Conservation (phyloP, 2,797 vertebrate species). For the Varecia variegata region DNA sequence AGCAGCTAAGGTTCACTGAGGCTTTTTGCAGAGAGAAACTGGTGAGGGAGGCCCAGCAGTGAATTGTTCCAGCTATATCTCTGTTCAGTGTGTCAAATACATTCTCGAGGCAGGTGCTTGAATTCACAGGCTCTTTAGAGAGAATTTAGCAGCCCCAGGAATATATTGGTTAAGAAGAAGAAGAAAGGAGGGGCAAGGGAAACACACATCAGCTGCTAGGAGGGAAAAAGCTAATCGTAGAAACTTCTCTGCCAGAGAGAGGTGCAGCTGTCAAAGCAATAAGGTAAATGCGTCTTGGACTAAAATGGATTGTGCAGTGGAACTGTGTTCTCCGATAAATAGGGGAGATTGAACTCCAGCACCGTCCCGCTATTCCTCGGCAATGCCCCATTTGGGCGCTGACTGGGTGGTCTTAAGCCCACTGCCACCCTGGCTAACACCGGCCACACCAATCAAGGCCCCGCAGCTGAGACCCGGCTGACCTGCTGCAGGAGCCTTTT, state of each 20-base stretch:
- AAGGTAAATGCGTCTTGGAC: constrained; percentile 87
- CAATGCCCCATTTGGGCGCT: constrained; percentile 87
- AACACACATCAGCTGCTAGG: constrained; percentile 83
- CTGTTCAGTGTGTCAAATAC: constrained; percentile 78
- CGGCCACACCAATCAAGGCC: constrained; percentile 89
- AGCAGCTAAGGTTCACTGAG: constrained; percentile 43
- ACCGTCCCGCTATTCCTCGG: constrained; percentile 84
- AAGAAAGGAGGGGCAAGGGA: constrained; percentile 56
- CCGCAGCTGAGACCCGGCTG: constrained; percentile 90
- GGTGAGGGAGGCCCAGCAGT: constrained; percentile 63
- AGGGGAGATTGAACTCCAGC: constrained; percentile 87
- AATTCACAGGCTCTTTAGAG: constrained; percentile 84
- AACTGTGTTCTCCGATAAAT: constrained; percentile 86
- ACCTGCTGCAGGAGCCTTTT: constrained; percentile 88
- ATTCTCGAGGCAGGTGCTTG: constrained; percentile 85
- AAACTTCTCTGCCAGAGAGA: constrained; percentile 84
- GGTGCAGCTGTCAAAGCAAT: constrained; percentile 88
- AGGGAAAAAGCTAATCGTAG: constrained; percentile 82
- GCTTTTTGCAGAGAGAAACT: constrained; percentile 63
- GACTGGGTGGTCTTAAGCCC: constrained; percentile 92
- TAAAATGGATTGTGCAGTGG: constrained; percentile 85
- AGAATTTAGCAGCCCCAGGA: constrained; percentile 83
- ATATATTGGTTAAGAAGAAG: constrained; percentile 81
- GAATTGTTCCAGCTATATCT: constrained; percentile 79
- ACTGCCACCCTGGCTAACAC: constrained; percentile 87